Base-by-base conservation (phyloP, 2,797 vertebrate genomes). In the Cynopterus sphinx region DNA sequence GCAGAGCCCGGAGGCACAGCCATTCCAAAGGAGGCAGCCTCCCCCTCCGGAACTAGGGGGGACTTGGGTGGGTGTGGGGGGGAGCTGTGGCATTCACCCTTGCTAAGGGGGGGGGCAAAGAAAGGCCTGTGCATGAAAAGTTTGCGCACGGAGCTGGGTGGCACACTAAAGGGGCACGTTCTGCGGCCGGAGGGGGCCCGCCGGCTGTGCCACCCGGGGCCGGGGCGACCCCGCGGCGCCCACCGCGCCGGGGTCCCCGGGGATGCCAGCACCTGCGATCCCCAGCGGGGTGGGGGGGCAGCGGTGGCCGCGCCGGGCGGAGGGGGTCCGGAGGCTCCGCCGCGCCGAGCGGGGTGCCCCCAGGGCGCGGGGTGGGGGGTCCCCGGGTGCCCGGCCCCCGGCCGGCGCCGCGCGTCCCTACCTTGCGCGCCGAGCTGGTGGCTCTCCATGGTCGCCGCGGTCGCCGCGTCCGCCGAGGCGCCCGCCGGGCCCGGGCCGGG, bases 381-480 rank as follows among this genome's bases (percentile, higher is more conserved):
- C n/a, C 4, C 70, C 6, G 31, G 8, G 87, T n/a, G 13, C 28
- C 79, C 2, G 39, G 86, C 82, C 88, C 5, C 73, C 33, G n/a
- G n/a, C n/a, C n/a, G 71, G 75, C 87, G 90, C 90, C 68, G 22
- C 84, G 85, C 28, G 36, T 92, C 87, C 97, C 94, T 99, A 98
- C 99, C 98, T 98, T 99, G 99, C 85, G 98, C 98, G 98, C 98
- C 95, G 96, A 97, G 98, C 89, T 98, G 99, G 96, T 99, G 98
- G 98, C 98, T 99, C 98, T 99, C 99, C 98, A 99, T 98, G 94
- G 46, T 95, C 81, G 85, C 93, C 83, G 98, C 97, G 19, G 98
- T 97, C 74, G 99, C 99, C 70, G 98, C 98, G 68, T 98, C 87
- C n/a, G 92, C 84, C 96, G 98, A 97, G 98, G 94, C 68, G 98